Percentiles rank a stretch among this genome's conserved stretches.
Evolutionary conservation across 2,797 vertebrate species (phyloP).

Genomic region (Chaunax sp.): DNA sequence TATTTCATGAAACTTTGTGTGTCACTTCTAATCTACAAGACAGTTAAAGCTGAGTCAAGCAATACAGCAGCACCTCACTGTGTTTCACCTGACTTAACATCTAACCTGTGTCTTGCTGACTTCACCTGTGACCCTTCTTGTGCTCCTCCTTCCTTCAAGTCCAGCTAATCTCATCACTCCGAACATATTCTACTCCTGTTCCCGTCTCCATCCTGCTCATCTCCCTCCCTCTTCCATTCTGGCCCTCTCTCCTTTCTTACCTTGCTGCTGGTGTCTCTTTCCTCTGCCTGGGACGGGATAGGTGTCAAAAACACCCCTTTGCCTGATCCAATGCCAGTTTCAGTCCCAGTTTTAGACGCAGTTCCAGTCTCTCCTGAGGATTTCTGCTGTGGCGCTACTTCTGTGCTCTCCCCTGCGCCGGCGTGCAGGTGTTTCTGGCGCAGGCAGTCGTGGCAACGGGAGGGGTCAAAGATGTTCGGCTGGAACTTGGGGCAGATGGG

Average conservation of each 20-base stretch:
- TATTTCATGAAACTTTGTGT: too few species aligned
- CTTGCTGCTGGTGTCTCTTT: constrained; percentile 77
- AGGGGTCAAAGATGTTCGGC: constrained; percentile 88
- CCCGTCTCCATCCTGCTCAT: constrained; percentile 16
- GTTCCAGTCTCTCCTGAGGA: constrained; percentile 5
- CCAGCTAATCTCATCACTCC: constrained; percentile 54
- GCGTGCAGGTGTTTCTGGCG: constrained; percentile 82
- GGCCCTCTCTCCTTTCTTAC: constrained; percentile 64
- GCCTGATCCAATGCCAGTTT: constrained; percentile 19
- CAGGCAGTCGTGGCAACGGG: constrained; percentile 88
- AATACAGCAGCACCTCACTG: not conserved
- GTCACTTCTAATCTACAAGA: not conserved
- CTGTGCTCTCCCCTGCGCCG: constrained; percentile 26
- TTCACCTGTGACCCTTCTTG: constrained; percentile 27
- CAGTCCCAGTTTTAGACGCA: constrained; percentile 18
- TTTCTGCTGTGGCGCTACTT: constrained; percentile 42
- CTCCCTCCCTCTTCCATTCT: constrained; percentile 16
- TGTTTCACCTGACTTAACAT: not conserved
- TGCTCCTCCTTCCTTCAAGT: constrained; percentile 7
- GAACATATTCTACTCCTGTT: constrained; percentile 16
- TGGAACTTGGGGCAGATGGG: constrained; percentile 85
- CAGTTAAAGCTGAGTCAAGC: not conserved
- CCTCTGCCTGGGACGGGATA: constrained; percentile 65
- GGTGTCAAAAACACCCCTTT: constrained; percentile 57
- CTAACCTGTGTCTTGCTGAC: too few species aligned